phyloP scores from a whole-genome alignment of 2,113 vertebrate genomes.

The Pygathrix nemaeus region DNA sequence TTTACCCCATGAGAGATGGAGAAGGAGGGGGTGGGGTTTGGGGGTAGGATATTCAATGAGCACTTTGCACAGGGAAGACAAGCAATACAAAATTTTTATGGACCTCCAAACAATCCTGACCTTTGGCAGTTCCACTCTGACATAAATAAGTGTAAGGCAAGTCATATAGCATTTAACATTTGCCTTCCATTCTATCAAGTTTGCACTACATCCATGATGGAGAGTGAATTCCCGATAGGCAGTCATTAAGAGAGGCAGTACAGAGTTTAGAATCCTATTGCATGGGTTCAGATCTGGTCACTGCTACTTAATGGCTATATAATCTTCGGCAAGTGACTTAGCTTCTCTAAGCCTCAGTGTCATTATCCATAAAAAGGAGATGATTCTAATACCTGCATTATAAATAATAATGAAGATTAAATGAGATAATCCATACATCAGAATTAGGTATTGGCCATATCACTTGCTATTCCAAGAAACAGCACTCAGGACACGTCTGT shows the following conservation, averaged over 20 bases:
- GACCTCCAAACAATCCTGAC: not conserved
- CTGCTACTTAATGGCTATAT: not conserved
- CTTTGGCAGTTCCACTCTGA: not conserved
- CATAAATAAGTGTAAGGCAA: not conserved
- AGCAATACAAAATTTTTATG: not conserved
- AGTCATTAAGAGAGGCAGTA: not conserved
- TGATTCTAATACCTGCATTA: not conserved
- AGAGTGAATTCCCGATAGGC: not conserved
- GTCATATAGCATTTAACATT: not conserved
- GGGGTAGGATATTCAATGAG: not conserved
- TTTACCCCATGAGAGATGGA: not conserved
- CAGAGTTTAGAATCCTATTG: not conserved
- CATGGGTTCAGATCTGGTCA: not conserved
- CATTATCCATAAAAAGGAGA: not conserved
- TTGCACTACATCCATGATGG: not conserved
- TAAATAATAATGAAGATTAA: not conserved
- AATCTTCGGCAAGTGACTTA: not conserved
- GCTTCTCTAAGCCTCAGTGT: not conserved
- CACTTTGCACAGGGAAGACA: not conserved
- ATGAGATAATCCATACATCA: not conserved
- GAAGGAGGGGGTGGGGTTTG: not conserved
- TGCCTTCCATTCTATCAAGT: not conserved
- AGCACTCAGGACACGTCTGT: not conserved
- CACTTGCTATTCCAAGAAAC: not conserved
- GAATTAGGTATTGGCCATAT: not conserved